Percentiles rank a stretch among this genome's conserved stretches.
phyloP scores from a whole-genome alignment of 2,797 vertebrate species.

The Cynodonichthys magdalenae region DNA sequence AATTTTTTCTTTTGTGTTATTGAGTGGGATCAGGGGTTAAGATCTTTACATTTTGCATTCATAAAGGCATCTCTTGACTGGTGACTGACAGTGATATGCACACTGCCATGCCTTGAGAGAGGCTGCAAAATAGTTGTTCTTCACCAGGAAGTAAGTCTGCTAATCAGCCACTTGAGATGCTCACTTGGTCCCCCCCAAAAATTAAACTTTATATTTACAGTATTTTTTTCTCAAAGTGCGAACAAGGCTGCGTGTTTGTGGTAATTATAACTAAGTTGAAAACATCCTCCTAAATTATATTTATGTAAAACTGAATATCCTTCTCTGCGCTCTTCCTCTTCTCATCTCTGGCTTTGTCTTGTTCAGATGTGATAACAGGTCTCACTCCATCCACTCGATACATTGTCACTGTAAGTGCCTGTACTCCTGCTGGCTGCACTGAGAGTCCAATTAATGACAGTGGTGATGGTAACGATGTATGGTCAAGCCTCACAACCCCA shows the following conservation, averaged over 20 bases:
- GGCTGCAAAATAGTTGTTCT: not conserved
- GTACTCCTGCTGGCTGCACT: constrained; percentile 87
- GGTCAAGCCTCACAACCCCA: constrained; percentile 88
- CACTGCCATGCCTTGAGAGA: not conserved
- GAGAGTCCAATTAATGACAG: constrained; percentile 80
- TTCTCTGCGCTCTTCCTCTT: constrained; percentile 1
- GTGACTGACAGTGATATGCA: not conserved
- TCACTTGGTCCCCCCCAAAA: no score
- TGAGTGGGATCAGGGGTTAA: no score
- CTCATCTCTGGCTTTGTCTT: constrained; percentile 19
- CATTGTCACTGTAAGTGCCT: constrained; percentile 87
- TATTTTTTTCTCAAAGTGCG: not conserved
- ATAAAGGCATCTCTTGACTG: not conserved
- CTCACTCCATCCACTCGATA: constrained; percentile 89
- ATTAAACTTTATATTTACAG: no score
- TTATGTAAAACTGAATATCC: not conserved
- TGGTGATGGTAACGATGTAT: constrained; percentile 43
- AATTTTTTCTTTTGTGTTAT: not conserved
- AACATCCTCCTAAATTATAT: not conserved
- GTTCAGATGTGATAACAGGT: constrained; percentile 86
- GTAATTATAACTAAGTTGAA: not conserved
- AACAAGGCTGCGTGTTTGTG: not conserved
- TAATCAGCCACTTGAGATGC: not conserved
- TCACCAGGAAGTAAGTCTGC: not conserved
- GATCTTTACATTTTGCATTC: not conserved